Evolutionary conservation across 2,888 invertebrate species (phyloP).

Genomic region (Aspidiotus rigidus): DNA sequence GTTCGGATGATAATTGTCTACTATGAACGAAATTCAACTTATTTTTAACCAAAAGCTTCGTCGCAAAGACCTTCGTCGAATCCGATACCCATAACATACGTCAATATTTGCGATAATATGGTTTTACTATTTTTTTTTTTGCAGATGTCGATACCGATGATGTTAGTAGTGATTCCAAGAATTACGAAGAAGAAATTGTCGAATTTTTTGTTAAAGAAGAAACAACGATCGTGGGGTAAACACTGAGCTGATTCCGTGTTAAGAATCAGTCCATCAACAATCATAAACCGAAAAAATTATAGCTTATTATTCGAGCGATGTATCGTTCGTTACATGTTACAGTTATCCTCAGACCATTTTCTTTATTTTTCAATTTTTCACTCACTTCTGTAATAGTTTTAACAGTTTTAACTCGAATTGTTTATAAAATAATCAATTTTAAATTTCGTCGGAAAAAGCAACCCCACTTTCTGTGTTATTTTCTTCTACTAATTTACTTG

Average conservation of each 20-base stretch:
- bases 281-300: not conserved
- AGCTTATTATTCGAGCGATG: not conserved
- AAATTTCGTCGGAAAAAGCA: not conserved
- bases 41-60: not conserved
- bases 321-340: not conserved
- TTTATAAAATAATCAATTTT: not conserved
- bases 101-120: not conserved
- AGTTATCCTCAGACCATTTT: too few species aligned
- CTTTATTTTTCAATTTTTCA: too few species aligned
- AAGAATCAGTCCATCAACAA: not conserved
- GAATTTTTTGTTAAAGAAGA: conserved; percentile 98
- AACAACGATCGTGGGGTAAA: conserved; percentile 65
- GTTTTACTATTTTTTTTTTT: conserved; percentile 40
- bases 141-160: conserved; percentile 90
- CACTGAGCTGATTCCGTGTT: not conserved
- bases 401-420: not conserved
- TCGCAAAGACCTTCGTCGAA: not conserved
- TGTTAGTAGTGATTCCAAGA: conserved; percentile 70
- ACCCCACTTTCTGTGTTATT: too few species aligned
- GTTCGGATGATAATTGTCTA: too few species aligned
- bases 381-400: not conserved
- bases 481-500: too few species aligned
- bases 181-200: conserved; percentile 87
- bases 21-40: not conserved
- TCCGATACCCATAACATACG: not conserved